phyloP scores from a whole-genome alignment of 2,113 vertebrate species.

The Cochlearius cochlearius region DNA sequence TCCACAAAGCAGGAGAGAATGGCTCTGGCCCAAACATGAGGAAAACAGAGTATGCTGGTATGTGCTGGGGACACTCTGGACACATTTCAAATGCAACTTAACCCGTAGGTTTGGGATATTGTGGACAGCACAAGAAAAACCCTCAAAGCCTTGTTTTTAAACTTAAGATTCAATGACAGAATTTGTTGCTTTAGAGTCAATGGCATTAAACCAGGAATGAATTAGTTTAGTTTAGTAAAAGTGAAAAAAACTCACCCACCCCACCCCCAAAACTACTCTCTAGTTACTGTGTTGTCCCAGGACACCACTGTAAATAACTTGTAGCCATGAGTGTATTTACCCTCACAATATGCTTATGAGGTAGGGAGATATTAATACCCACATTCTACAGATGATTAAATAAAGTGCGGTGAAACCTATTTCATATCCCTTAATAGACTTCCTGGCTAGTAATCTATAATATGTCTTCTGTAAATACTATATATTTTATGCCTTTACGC shows the following conservation, averaged over 20 bases:
- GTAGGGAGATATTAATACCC: not conserved
- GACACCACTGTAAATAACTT: not conserved
- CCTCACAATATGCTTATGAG: not conserved
- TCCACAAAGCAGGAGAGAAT: not conserved
- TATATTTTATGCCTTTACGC: not conserved
- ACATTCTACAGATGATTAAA: not conserved
- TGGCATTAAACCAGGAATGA: not conserved
- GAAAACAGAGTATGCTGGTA: not conserved
- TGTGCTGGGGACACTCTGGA: not conserved
- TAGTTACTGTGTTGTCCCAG: not conserved
- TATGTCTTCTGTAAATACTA: not conserved
- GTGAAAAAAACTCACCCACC: not conserved
- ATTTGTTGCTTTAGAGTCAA: not conserved
- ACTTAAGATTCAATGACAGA: not conserved
- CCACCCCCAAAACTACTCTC: not conserved
- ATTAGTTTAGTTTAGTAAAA: not conserved
- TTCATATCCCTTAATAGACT: not conserved
- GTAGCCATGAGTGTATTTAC: not conserved
- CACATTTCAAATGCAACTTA: not conserved
- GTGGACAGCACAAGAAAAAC: not conserved
- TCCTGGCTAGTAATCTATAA: not conserved
- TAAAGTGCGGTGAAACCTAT: not conserved
- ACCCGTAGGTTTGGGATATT: not conserved
- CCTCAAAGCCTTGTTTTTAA: not conserved
- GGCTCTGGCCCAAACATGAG: not conserved